These are phyloP conservation scores for Sepiola atlantica DNA, from an alignment of 2,888 invertebrate species.

Conservation along the genomic window DNA sequence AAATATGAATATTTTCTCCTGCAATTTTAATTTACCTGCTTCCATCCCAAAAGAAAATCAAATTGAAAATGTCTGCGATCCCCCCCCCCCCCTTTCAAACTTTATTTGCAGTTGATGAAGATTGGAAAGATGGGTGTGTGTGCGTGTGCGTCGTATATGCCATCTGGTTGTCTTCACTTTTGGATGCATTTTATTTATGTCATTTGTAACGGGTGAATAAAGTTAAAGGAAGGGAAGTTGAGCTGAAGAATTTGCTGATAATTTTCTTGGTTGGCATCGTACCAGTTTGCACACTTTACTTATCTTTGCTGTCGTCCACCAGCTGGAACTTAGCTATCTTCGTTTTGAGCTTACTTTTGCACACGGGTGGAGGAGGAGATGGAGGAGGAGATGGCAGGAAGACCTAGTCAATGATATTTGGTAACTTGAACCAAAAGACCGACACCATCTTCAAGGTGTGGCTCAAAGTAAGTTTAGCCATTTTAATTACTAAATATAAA, in stretches of 20 bases:
- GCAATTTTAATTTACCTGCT: neutral
- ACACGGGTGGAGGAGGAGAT: neutral
- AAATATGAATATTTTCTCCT: neutral
- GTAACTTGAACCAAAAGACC: neutral
- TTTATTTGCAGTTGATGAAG: neutral
- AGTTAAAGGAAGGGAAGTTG: neutral
- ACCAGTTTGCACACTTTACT: neutral
- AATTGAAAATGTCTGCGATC: neutral
- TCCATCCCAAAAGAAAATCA: neutral
- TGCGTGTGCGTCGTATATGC: neutral
- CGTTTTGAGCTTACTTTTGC: neutral
- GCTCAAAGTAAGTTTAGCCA: neutral
- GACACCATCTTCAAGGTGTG: neutral
- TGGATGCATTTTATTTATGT: neutral
- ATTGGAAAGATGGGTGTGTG: neutral
- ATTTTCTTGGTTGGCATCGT: neutral
- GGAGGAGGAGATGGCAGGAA: neutral
- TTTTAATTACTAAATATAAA: no score
- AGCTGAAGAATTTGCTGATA: constrained; percentile 21
- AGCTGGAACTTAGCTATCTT: neutral
- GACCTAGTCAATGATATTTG: neutral
- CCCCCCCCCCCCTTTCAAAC: neutral
- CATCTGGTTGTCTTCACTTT: neutral
- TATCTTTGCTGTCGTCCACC: neutral
- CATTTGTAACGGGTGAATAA: constrained; percentile 4